Evolutionary conservation across 1,140 invertebrate genomes (phyloP), one percentile per base, ranked within the genome.

Genomic region (Lordiphosa clarofinis): DNA sequence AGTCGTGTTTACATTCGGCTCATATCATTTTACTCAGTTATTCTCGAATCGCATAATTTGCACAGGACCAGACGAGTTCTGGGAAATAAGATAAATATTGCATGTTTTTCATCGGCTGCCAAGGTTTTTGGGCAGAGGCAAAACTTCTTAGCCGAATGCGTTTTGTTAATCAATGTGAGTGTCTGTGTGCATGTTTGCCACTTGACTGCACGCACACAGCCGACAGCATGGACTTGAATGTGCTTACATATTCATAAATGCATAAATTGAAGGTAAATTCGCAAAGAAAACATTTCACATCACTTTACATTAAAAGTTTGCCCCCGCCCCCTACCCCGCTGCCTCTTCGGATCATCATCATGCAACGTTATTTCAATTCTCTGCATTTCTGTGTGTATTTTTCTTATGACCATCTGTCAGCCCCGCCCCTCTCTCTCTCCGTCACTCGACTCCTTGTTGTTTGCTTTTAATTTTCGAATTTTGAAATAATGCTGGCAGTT

Each of bases 381-480:
- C 53, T 36, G 15, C 13, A 19, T 38, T 35, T 19, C 15, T 56
- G 11, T 48, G 19, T 58, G 42, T 69, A 56, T 56, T 82, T 82
- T 82, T 76, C 72, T 69, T 81, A 82, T 56, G 56, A 52, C 58
- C 58, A 76, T 52, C 53, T 67, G 58, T 40, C 48, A 19, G 38
- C 37, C 54, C 36, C 28, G n/a, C 37, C 28, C 37, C 48, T 49
- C 2, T 11, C 33, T 13, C 28, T 7, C 24, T 12, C n/a, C n/a
- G n/a, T n/a, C 31, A 37, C 24, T 57, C 35, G 48, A 35, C 33
- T 69, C 64, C 61, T 60, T 62, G 55, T 82, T 84, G 78, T 84
- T 84, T 84, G 73, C 79, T 84, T 84, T 84, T 84, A 84, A 84
- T 84, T 84, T 84, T 84, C 78, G 78, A 84, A 84, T 84, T 84